Evolutionary conservation across 1,140 invertebrate species (phyloP), one percentile per base, ranked within the genome.

Genomic region (Drosophila nannoptera): DNA sequence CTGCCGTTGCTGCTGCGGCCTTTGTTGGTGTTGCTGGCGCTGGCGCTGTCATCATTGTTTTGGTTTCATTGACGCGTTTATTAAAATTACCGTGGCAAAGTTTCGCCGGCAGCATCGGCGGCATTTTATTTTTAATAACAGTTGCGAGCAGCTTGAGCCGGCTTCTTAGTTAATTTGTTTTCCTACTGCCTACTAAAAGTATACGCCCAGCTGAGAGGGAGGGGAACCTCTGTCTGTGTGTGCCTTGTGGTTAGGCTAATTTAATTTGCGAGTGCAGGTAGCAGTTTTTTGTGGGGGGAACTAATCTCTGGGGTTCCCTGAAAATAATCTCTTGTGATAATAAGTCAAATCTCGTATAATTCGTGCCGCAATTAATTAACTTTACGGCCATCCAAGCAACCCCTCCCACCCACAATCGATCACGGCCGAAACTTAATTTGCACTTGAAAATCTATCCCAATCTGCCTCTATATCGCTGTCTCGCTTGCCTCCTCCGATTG

Each of bases 51-150:
- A 61, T 84, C 80, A 86, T 84, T 84, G 81, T 86, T 86, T 84
- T 81, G 81, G 73, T 81, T 84, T 84, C 73, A 84, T 86, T 81
- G 77, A 77, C 77, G 81, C 81, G 81, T 86, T 84, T 86, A 84
- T 86, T 86, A 84, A 84, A 84, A 84, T 84, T 86, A 71, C 81
- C 77, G 81, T 67, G 62, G 66, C 66, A 80, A 83, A 86, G 63
- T 84, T 75, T 76, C 49, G 46, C 40, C 61, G 58, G 59, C 74
- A 53, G 45, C 75, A 69, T 50, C 53, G n/a, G 52, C 12, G 55
- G 66, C 56, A 55, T 60, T 80, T 86, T 69, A 64, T 76, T 80
- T 84, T 86, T 74, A 73, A 60, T 73, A 77, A 78, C 36, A 49
- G 36, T n/a, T 29, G 62, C 45, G 16, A 22, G 36, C 12, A 45